A percentile compares a stretch with the other conserved stretches of the same genome.
These are phyloP conservation scores for Petaurus breviceps DNA, from an alignment of 2,113 vertebrate species.

Conservation along the genomic window DNA sequence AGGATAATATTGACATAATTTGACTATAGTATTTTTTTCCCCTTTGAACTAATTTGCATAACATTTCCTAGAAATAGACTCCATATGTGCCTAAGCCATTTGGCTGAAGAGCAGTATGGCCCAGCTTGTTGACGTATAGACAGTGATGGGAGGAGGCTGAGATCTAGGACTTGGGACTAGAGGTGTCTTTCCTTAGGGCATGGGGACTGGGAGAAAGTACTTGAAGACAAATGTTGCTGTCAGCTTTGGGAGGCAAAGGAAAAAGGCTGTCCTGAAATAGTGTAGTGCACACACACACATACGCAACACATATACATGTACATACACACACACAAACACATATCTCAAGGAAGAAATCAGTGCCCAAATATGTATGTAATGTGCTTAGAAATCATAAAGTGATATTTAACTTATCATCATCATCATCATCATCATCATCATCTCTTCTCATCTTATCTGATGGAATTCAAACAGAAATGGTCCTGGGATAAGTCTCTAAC, in stretches of 20 bases:
- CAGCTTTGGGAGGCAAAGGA: constrained; percentile 61
- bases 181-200: constrained; percentile 11
- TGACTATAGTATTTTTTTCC: constrained; percentile 79
- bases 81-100: constrained; percentile 68
- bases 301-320: neutral
- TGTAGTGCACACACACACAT: neutral
- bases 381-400: neutral
- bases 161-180: constrained; percentile 33
- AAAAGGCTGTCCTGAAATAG: neutral
- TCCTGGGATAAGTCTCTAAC: neutral
- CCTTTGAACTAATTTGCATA: constrained; percentile 79
- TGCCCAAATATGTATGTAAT: neutral
- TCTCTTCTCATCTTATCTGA: neutral
- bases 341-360: neutral
- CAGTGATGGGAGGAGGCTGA: constrained; percentile 31
- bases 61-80: constrained; percentile 82
- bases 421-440: neutral
- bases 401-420: neutral
- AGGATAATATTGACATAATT: constrained; percentile 82
- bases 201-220: constrained; percentile 2
- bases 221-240: constrained; percentile 26
- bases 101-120: constrained; percentile 66
- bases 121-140: constrained; percentile 58
- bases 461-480: neutral
- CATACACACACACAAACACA: neutral